Base-by-base conservation (phyloP, 2,113 vertebrate species). In the Emydura subglobosa region DNA sequence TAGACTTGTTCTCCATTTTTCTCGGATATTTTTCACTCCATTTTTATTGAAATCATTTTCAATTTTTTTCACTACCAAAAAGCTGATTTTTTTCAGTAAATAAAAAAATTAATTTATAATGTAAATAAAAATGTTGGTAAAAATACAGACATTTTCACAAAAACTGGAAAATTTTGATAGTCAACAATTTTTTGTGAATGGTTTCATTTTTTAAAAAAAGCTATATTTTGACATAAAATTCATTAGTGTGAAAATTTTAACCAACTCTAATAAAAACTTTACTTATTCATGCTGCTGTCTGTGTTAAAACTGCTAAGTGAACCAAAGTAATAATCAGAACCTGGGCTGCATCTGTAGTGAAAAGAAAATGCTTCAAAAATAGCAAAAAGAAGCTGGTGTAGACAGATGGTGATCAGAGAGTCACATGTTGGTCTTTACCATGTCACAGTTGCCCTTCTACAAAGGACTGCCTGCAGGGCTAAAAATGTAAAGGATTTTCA, bases 391-490 rank as follows among this genome's bases (percentile, higher is more conserved):
- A 22, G 76, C 1, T 51, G 55, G 29, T 34, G 31, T 57, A 24
- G 11, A 42, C 72, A 55, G 47, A n/a, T 93, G 42, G 88, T 93
- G 78, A 65, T 76, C 78, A 86, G 83, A 42, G 90, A 92, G 65
- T 68, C 78, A 10, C 8, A 31, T 11, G 57, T 27, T 50, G 27
- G 29, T 14, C 86, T 65, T 79, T 61, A 39, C 54, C 80, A 51
- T 4, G 47, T n/a, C 14, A 39, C 78, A 81, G 27, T 78, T 88
- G 78, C 10, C 13, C 22, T 61, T 83, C 31, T 29, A 85, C 79
- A 84, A 85, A 79, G 12, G 27, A 61, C 42, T 91, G 78, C 55
- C 72, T 68, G 12, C 7, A 91, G 83, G 54, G 50, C 57, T 89
- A 57, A 53, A 85, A 91, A 22, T 1, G 0, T 53, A 53, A 86